phyloP scores from a whole-genome alignment of 2,888 invertebrate genomes.

The Synanthedon tipuliformis region DNA sequence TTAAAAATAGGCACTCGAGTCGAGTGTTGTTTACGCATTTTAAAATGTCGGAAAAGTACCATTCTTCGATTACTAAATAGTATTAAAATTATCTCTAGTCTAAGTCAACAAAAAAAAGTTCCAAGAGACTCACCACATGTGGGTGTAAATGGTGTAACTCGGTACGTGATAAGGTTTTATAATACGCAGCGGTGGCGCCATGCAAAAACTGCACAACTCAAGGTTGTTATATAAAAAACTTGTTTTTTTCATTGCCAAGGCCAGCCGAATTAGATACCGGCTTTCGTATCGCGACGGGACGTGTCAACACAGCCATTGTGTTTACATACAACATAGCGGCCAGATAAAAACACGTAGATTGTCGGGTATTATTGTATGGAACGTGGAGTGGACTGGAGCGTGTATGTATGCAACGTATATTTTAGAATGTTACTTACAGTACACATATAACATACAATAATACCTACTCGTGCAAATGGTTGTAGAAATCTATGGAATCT shows the following conservation, averaged over 20 bases:
- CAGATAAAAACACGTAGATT: conserved; percentile 28
- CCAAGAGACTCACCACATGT: background rate
- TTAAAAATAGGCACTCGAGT: too few relatives aligned
- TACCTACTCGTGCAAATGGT: too few relatives aligned
- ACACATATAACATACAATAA: too few relatives aligned
- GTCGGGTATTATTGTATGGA: conserved; percentile 11
- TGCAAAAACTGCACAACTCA: conserved; percentile 27
- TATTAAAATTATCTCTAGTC: too few relatives aligned
- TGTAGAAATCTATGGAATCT: too few relatives aligned
- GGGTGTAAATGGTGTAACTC: background rate
- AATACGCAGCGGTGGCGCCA: conserved; percentile 18
- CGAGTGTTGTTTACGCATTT: too few relatives aligned
- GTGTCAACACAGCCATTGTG: conserved; percentile 52
- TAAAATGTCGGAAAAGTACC: too few relatives aligned
- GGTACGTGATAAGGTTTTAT: conserved; percentile 14
- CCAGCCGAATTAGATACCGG: conserved; percentile 60
- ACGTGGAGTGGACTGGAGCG: conserved; percentile 7
- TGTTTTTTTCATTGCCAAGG: conserved; percentile 67
- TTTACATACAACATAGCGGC: conserved; percentile 37
- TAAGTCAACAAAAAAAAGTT: background rate
- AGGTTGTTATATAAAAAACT: conserved; percentile 35
- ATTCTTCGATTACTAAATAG: too few relatives aligned
- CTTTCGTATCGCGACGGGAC: conserved; percentile 44
- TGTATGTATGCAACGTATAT: background rate
- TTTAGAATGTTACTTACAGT: background rate